Percentiles rank a stretch among this genome's conserved stretches.
phyloP scores from a whole-genome alignment of 1,140 invertebrate genomes.

The Apis laboriosa region DNA sequence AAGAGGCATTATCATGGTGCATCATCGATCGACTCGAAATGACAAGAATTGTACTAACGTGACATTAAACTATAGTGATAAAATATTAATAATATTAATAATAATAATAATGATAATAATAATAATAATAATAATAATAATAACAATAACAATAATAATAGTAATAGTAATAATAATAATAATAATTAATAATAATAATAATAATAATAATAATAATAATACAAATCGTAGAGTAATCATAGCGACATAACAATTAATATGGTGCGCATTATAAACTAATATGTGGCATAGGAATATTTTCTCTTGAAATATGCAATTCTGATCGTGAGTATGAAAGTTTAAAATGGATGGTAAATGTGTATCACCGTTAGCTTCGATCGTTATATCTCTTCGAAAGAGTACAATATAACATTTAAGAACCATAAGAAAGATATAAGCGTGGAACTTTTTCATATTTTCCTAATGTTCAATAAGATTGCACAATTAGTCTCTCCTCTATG shows the following conservation, averaged over 20 bases:
- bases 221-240: constrained; percentile 51
- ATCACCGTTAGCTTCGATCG: constrained; percentile 25
- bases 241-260: constrained; percentile 61
- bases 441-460: constrained; percentile 16
- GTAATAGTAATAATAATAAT: constrained; percentile 39
- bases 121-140: not conserved
- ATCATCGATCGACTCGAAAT: constrained; percentile 36
- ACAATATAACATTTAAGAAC: constrained; percentile 5
- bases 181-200: not conserved
- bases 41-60: constrained; percentile 55
- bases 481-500: not conserved
- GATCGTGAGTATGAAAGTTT: constrained; percentile 53
- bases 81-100: constrained; percentile 48
- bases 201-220: constrained; percentile 35
- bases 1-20: not conserved
- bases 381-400: not conserved
- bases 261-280: constrained; percentile 63
- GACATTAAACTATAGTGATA: constrained; percentile 42
- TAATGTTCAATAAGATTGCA: constrained; percentile 9
- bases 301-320: constrained; percentile 59
- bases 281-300: constrained; percentile 67
- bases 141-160: constrained; percentile 40
- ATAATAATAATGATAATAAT: constrained; percentile 43
- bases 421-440: constrained; percentile 27
- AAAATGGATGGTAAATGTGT: constrained; percentile 28